Percentiles rank a stretch among this genome's conserved stretches.
These are phyloP conservation scores for Okamejei kenojei DNA, from an alignment of 2,797 vertebrate species.

Conservation along the genomic window DNA sequence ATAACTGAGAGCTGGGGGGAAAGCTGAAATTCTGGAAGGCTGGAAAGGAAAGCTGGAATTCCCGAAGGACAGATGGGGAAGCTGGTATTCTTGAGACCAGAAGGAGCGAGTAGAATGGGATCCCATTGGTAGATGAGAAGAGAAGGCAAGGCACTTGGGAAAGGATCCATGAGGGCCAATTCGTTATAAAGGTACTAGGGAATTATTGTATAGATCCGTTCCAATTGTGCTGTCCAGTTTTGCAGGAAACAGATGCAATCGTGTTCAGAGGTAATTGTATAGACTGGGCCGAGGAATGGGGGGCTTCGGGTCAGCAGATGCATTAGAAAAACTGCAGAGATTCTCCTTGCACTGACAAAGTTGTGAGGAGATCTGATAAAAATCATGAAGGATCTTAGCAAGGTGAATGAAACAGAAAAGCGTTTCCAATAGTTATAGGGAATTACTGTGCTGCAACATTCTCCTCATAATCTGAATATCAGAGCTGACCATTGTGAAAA, in stretches of 20 bases:
- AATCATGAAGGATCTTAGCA: not conserved
- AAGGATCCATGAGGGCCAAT: not conserved
- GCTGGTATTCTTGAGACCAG: not conserved
- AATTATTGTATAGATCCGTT: not conserved
- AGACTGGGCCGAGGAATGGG: not conserved
- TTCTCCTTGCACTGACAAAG: not conserved
- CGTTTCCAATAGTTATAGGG: too few species aligned
- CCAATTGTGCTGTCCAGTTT: not conserved
- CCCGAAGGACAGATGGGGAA: too few species aligned
- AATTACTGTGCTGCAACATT: not conserved
- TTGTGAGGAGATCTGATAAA: not conserved
- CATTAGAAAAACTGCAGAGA: not conserved
- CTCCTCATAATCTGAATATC: not conserved
- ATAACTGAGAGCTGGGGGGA: not conserved
- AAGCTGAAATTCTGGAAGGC: not conserved
- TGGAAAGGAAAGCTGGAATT: not conserved
- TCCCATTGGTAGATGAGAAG: not conserved
- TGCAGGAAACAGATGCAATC: not conserved
- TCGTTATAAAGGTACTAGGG: not conserved
- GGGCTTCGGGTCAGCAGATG: too few species aligned
- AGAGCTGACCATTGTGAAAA: not conserved
- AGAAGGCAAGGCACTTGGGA: not conserved
- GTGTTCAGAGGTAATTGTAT: not conserved
- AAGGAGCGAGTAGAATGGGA: not conserved
- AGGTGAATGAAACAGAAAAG: not conserved